These are phyloP conservation scores for Lucifuga dentata DNA, from an alignment of 2,113 vertebrate species.

Conservation along the genomic window DNA sequence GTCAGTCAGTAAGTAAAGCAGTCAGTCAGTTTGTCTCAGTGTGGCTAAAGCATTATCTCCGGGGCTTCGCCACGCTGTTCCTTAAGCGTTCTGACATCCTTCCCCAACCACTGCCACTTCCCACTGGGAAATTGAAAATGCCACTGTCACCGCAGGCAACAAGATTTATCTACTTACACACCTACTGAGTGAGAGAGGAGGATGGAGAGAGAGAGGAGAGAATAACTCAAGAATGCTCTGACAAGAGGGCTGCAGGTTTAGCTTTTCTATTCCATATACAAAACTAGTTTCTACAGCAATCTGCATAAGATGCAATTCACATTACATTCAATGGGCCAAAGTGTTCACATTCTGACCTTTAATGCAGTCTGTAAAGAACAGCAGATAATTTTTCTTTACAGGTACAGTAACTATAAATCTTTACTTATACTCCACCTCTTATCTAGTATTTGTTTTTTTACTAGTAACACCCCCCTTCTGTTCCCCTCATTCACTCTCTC, in stretches of 20 bases:
- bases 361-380: not conserved
- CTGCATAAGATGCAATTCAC: constrained; percentile 31
- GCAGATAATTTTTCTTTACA: constrained; percentile 28
- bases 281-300: constrained; percentile 27
- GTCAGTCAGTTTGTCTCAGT: constrained; percentile 67
- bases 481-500: constrained; percentile 58
- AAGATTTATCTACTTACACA: constrained; percentile 80
- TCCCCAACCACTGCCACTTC: constrained; percentile 70
- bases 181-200: constrained; percentile 71
- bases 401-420: constrained; percentile 63
- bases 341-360: constrained; percentile 31
- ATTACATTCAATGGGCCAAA: constrained; percentile 17
- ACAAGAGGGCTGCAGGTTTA: constrained; percentile 11
- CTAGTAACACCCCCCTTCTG: constrained; percentile 18
- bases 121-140: constrained; percentile 83
- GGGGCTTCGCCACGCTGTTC: constrained; percentile 77
- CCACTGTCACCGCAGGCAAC: constrained; percentile 73
- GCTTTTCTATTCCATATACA: constrained; percentile 10
- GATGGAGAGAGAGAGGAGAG: constrained; percentile 24
- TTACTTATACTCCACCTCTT: constrained; percentile 61
- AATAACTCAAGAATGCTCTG: constrained; percentile 30
- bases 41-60: constrained; percentile 81
- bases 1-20: constrained; percentile 55
- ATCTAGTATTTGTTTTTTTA: constrained; percentile 60
- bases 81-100: constrained; percentile 77